A percentile compares a stretch with the other conserved stretches of the same genome.
Conservation (phyloP, 2,797 vertebrate genomes). For the Chloroceryle inda region DNA sequence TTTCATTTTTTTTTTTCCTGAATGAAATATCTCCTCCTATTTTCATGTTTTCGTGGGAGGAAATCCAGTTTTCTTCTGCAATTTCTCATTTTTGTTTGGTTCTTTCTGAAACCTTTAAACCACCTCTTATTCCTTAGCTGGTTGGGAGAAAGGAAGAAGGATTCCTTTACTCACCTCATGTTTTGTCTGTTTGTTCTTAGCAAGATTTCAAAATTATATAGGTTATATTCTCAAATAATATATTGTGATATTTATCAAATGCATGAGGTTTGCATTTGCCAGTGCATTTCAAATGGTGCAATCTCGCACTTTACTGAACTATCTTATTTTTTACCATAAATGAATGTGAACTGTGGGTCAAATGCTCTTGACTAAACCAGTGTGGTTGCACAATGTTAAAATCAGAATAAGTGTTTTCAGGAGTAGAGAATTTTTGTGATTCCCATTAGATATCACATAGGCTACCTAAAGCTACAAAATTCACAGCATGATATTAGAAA, state of each 20-base stretch:
- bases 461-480: background rate
- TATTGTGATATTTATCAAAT: background rate
- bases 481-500: background rate
- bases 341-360: background rate
- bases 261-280: background rate
- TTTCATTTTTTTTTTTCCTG: background rate
- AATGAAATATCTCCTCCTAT: background rate
- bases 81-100: background rate
- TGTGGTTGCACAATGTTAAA: background rate
- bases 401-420: background rate
- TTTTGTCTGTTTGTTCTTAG: background rate
- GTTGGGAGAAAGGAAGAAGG: background rate
- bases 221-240: background rate
- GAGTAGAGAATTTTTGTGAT: background rate
- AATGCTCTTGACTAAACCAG: background rate
- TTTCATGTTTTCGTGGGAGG: constrained; percentile 8
- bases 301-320: background rate
- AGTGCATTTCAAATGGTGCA: background rate
- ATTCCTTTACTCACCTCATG: background rate
- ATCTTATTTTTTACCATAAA: background rate
- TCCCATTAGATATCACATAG: background rate
- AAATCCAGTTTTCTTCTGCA: background rate
- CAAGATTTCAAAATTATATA: background rate
- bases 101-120: background rate
- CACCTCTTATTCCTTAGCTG: background rate